Evolutionary conservation across 1,140 invertebrate species (phyloP).

Genomic region (Drosophila carrolli): DNA sequence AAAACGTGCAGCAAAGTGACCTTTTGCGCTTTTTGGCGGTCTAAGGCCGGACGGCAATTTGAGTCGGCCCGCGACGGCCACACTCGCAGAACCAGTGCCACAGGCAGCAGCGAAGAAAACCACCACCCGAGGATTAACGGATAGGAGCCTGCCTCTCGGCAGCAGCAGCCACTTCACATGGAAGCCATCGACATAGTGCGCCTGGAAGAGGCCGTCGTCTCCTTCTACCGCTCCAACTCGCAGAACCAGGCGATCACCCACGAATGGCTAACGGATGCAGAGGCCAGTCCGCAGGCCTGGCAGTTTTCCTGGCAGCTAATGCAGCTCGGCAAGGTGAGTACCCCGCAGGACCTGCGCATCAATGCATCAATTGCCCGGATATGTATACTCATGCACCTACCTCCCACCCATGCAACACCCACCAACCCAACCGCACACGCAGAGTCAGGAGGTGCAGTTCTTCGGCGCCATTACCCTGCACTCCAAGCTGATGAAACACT

Average conservation of each 20-base stretch:
- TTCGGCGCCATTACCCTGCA: constrained; percentile 96
- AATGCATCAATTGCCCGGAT: constrained; percentile 39
- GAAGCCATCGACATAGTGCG: constrained; percentile 73
- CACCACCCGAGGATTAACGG: constrained; percentile 10
- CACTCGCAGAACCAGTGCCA: background rate
- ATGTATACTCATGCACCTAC: constrained; percentile 48
- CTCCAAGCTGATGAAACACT: constrained; percentile 93
- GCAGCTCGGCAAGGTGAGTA: constrained; percentile 89
- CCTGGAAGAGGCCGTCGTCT: constrained; percentile 77
- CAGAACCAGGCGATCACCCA: constrained; percentile 90
- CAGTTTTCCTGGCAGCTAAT: constrained; percentile 94
- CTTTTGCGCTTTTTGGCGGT: background rate
- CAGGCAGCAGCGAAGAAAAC: constrained; percentile 10
- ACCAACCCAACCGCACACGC: constrained; percentile 6
- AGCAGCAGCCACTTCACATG: constrained; percentile 20
- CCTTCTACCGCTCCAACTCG: constrained; percentile 77
- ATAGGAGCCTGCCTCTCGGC: constrained; percentile 15
- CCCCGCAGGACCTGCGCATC: constrained; percentile 48
- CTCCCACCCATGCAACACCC: background rate
- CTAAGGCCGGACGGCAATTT: background rate
- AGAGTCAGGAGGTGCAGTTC: constrained; percentile 95
- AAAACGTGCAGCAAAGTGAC: background rate
- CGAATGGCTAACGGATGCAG: constrained; percentile 92
- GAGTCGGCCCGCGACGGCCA: background rate
- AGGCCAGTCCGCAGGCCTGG: constrained; percentile 94